These are phyloP conservation scores for Clistopyga incitator DNA, from an alignment of 2,888 invertebrate genomes.

Conservation along the genomic window DNA sequence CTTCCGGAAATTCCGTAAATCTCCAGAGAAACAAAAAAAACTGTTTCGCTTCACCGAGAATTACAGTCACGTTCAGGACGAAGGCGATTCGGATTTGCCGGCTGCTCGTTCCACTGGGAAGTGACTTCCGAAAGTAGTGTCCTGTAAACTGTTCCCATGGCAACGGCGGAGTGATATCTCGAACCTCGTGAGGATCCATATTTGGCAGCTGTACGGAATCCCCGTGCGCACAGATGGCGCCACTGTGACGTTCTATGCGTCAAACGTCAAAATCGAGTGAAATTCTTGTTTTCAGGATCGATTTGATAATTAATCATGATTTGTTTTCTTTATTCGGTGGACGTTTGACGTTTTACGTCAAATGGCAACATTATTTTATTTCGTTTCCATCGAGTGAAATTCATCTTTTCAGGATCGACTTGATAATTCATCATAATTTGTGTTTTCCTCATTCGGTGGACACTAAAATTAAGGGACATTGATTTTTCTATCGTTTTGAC, in stretches of 20 bases:
- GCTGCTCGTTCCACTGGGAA: conserved; percentile 73
- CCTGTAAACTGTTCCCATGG: conserved; percentile 78
- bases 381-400: no score
- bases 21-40: background rate
- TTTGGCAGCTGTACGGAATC: conserved; percentile 30
- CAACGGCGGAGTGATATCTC: conserved; percentile 71
- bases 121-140: conserved; percentile 80
- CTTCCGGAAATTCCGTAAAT: background rate
- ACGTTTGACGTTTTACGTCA: no score
- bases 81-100: conserved; percentile 73
- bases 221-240: conserved; percentile 27
- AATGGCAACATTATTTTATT: no score
- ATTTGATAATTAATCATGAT: no score
- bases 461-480: no score
- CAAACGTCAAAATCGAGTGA: background rate
- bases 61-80: conserved; percentile 16
- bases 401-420: no score
- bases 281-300: no score
- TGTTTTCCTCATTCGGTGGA: no score
- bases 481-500: no score
- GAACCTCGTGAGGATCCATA: conserved; percentile 53
- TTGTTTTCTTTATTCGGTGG: no score
- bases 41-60: background rate
- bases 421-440: no score
- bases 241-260: background rate